A percentile compares a stretch with the other conserved stretches of the same genome.
Conservation (phyloP, 2,113 vertebrate genomes). For the Eudorcas thomsonii region DNA sequence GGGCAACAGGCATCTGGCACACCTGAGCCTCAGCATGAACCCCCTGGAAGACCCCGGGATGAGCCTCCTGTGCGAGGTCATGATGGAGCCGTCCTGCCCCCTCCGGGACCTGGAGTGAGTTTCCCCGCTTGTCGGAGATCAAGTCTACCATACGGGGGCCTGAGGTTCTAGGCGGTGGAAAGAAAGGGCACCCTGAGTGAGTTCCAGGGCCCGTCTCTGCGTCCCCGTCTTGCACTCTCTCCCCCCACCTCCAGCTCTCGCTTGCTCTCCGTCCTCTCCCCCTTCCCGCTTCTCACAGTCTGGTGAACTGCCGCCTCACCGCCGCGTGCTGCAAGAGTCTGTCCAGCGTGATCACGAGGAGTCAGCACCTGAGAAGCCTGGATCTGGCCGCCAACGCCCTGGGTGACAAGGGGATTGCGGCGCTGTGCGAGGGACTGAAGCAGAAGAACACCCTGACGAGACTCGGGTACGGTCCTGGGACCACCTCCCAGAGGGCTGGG, state of each 20-base stretch:
- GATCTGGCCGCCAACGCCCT: neutral
- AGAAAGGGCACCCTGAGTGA: neutral
- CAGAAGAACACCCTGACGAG: neutral
- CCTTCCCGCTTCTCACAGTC: neutral
- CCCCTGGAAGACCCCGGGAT: neutral
- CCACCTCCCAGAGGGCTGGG: neutral
- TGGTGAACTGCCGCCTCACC: neutral
- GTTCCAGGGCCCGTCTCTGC: neutral
- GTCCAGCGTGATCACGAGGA: fast-evolving
- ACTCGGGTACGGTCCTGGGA: neutral
- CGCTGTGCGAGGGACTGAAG: neutral
- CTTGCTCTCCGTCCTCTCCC: fast-evolving
- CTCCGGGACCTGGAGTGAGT: slow-evolving; percentile 62
- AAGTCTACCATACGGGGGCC: fast-evolving
- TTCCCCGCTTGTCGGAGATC: fast-evolving
- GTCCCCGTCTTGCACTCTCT: neutral
- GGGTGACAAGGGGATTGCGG: neutral
- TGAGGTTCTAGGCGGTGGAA: neutral
- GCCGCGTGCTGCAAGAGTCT: neutral
- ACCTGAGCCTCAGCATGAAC: slow-evolving; percentile 55
- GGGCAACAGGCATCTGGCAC: neutral
- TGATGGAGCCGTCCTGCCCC: neutral
- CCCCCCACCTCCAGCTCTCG: fast-evolving
- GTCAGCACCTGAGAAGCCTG: neutral
- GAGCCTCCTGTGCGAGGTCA: neutral